Evolutionary conservation across 1,140 invertebrate genomes (phyloP).

Genomic region (Copidosoma floridanum): DNA sequence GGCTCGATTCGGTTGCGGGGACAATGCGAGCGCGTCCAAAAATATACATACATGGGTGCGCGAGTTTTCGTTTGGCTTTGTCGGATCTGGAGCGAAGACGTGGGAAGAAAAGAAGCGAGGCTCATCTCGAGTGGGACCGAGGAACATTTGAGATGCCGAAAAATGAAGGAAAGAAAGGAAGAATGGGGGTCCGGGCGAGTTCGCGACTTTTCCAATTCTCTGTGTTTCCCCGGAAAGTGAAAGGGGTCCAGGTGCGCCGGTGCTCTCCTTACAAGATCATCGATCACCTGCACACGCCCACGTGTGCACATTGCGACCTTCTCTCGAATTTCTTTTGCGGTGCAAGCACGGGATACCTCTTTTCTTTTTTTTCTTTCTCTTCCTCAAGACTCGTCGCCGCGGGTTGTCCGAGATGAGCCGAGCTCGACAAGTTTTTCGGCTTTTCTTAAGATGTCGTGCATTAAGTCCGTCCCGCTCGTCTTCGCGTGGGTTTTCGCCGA

Average conservation of each 20-base stretch:
- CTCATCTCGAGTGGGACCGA: conserved; percentile 47
- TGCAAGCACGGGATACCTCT: conserved; percentile 40
- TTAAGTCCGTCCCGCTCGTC: too few species aligned
- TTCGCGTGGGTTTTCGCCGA: conserved; percentile 29
- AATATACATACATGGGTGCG: conserved; percentile 27
- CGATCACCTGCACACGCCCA: conserved; percentile 43
- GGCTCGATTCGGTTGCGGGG: too few species aligned
- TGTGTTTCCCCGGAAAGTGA: too few species aligned
- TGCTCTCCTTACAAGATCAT: conserved; percentile 38
- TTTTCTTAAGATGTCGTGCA: conserved; percentile 7
- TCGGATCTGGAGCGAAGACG: too few species aligned
- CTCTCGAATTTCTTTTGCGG: conserved; percentile 14
- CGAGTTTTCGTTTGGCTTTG: too few species aligned
- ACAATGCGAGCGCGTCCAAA: background rate
- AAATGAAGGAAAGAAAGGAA: background rate
- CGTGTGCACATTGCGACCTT: background rate
- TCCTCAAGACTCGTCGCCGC: conserved; percentile 12
- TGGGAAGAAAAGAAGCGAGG: too few species aligned
- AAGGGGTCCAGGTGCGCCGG: conserved; percentile 20
- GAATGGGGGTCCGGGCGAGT: background rate
- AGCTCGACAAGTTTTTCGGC: conserved; percentile 1
- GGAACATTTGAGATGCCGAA: conserved; percentile 27
- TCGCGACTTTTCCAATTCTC: conserved; percentile 19
- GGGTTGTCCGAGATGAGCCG: conserved; percentile 17
- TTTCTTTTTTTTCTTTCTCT: conserved; percentile 20